Evolutionary conservation across 2,113 vertebrate genomes (phyloP).

Genomic region (Podarcis muralis): DNA sequence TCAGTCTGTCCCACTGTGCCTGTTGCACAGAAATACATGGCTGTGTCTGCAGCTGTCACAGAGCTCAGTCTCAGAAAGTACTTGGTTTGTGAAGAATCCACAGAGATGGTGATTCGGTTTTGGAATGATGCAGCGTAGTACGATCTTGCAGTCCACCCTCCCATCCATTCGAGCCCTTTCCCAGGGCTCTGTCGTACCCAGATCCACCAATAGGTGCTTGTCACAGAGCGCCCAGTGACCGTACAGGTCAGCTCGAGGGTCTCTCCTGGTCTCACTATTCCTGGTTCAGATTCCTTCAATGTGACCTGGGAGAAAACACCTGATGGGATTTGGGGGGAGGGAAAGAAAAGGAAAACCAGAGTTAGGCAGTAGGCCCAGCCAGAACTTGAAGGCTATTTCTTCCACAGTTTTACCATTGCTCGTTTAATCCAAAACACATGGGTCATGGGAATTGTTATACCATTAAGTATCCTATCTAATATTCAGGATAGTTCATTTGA

Average conservation of each 20-base stretch:
- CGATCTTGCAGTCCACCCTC: background rate
- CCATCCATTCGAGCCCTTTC: background rate
- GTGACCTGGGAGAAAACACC: background rate
- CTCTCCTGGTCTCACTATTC: background rate
- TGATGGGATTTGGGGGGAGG: background rate
- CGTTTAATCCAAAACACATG: background rate
- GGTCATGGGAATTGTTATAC: background rate
- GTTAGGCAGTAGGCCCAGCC: background rate
- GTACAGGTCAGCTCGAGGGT: background rate
- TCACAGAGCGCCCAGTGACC: background rate
- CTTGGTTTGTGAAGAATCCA: background rate
- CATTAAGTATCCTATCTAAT: background rate
- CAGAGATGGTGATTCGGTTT: background rate
- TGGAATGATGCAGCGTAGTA: background rate
- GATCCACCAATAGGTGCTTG: accelerated
- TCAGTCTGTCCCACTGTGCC: background rate
- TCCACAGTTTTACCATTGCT: too few species aligned
- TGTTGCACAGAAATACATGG: background rate
- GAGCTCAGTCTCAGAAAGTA: background rate
- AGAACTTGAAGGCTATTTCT: too few species aligned
- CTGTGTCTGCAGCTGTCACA: background rate
- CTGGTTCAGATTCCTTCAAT: background rate
- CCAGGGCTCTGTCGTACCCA: background rate
- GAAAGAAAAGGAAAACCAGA: background rate
- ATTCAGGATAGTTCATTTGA: background rate